These are phyloP conservation scores for Labia minor DNA, from an alignment of 2,888 invertebrate species.

Conservation along the genomic window DNA sequence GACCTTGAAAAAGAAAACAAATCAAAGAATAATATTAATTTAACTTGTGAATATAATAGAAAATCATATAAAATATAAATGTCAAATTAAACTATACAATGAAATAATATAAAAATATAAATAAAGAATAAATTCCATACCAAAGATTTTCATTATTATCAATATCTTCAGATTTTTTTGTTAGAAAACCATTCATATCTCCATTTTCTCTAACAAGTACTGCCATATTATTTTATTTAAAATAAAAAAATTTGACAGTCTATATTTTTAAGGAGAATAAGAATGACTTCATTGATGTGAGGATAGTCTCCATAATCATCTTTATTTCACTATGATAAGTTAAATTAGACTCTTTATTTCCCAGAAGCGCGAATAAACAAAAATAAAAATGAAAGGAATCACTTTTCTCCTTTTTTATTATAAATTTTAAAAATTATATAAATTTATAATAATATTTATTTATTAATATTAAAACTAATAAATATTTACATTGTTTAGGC, in stretches of 20 bases:
- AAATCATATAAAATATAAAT: too few species aligned
- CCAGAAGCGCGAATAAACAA: too few species aligned
- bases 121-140: constrained; percentile 35
- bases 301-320: neutral
- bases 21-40: neutral
- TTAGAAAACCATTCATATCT: constrained; percentile 25
- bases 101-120: constrained; percentile 15
- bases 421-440: too few species aligned
- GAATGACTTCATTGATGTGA: neutral
- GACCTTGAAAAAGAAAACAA: constrained; percentile 55
- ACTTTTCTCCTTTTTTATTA: too few species aligned
- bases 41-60: neutral
- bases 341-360: too few species aligned
- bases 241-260: neutral
- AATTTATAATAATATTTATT: too few species aligned
- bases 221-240: neutral
- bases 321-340: too few species aligned
- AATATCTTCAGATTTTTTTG: constrained; percentile 50
- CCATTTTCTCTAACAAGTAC: constrained; percentile 23
- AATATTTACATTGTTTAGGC: too few species aligned
- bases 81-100: neutral
- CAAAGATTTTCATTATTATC: constrained; percentile 55
- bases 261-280: neutral
- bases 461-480: too few species aligned
- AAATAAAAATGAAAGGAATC: too few species aligned